phyloP scores from a whole-genome alignment of 2,888 invertebrate genomes.

The Auanema freiburgensis region DNA sequence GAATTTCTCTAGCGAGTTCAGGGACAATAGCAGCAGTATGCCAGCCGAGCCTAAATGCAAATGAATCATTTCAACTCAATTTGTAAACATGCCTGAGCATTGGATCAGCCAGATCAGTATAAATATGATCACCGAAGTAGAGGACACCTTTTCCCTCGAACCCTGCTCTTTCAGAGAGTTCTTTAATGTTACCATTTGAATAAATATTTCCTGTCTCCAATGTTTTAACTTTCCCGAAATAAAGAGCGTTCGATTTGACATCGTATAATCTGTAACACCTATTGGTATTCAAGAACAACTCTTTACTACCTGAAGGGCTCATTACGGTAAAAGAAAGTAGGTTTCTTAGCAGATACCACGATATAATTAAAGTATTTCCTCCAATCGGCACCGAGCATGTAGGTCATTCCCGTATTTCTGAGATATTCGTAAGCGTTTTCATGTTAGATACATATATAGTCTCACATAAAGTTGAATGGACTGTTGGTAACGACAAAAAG shows the following conservation, averaged over 20 bases:
- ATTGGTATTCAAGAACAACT: neutral
- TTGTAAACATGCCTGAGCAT: conserved; percentile 54
- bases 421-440: conserved; percentile 41
- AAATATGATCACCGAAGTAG: conserved; percentile 97
- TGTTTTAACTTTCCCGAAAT: conserved; percentile 86
- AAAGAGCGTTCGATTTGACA: conserved; percentile 77
- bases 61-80: neutral
- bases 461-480: conserved; percentile 86
- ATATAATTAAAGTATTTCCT: conserved; percentile 87
- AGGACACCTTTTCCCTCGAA: conserved; percentile 89
- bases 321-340: conserved; percentile 81
- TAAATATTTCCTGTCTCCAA: conserved; percentile 87
- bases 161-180: conserved; percentile 86
- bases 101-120: conserved; percentile 82
- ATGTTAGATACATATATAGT: neutral
- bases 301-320: conserved; percentile 30
- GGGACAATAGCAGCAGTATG: conserved; percentile 94
- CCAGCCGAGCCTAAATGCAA: conserved; percentile 86
- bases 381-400: conserved; percentile 86
- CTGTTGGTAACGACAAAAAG: conserved; percentile 94
- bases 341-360: conserved; percentile 89
- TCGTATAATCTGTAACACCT: conserved; percentile 77
- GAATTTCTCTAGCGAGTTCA: conserved; percentile 91
- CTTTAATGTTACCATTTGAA: conserved; percentile 91
- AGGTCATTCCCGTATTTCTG: conserved; percentile 88